These are phyloP conservation scores for Eurystomus gularis DNA, from an alignment of 2,113 vertebrate species.

Conservation along the genomic window DNA sequence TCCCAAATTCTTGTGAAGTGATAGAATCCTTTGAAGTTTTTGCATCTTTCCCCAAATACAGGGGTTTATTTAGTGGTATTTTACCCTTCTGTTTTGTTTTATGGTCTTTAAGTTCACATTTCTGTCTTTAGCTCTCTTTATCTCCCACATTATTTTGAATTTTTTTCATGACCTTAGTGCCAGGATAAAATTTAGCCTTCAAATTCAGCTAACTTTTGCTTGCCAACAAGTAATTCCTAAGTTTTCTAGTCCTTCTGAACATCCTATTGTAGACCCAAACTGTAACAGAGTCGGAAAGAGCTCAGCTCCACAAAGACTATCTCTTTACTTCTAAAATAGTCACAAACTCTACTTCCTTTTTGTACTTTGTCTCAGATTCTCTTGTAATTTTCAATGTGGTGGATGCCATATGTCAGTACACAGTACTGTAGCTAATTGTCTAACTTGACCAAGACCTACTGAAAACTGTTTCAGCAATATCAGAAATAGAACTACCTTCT, in stretches of 20 bases:
- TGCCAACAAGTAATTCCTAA: not conserved
- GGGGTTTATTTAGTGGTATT: not conserved
- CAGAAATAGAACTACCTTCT: not conserved
- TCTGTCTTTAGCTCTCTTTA: not conserved
- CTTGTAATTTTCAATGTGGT: not conserved
- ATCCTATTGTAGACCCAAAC: not conserved
- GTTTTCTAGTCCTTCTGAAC: not conserved
- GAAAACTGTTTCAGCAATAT: not conserved
- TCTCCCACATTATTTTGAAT: not conserved
- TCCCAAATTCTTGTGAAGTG: not conserved
- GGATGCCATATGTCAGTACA: not conserved
- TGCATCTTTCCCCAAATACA: not conserved
- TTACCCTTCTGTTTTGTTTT: conserved; percentile 38
- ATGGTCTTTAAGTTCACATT: not conserved
- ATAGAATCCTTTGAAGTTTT: conserved; percentile 47
- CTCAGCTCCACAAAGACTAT: not conserved
- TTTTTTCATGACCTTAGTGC: not conserved
- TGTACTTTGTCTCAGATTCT: not conserved
- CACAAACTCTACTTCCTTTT: not conserved
- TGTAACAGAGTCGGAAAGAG: not conserved
- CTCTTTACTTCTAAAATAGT: not conserved
- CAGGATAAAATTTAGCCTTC: not conserved
- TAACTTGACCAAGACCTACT: not conserved
- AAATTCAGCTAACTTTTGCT: not conserved
- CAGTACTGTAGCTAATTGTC: not conserved